Conservation (phyloP, 2,888 invertebrate species). For the Drosophila pegasa region DNA sequence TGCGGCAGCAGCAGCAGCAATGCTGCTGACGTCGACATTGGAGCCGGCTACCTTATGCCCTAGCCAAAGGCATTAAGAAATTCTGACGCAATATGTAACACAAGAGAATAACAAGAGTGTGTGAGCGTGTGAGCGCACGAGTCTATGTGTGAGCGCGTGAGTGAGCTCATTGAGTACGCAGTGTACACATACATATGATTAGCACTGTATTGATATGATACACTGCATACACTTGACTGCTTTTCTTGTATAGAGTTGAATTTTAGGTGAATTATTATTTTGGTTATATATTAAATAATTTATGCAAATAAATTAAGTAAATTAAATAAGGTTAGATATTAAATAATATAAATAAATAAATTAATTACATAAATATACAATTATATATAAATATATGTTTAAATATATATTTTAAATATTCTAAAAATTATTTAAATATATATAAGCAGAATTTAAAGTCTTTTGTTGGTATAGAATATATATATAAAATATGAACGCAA, state of each 20-base stretch:
- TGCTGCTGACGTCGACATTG: slow-evolving; percentile 48
- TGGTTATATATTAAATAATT: no score
- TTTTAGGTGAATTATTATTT: no score
- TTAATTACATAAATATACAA: neutral
- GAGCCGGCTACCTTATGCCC: slow-evolving; percentile 57
- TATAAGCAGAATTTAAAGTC: no score
- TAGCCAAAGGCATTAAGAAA: slow-evolving; percentile 5
- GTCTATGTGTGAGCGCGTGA: neutral
- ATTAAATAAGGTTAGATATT: no score
- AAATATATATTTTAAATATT: neutral
- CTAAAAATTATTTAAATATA: no score
- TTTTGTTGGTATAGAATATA: no score
- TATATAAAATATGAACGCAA: neutral
- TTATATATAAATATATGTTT: neutral
- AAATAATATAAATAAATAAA: no score
- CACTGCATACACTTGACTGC: neutral
- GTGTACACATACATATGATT: neutral
- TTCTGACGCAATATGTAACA: neutral
- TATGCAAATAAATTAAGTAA: no score
- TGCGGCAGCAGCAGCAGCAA: slow-evolving; percentile 53
- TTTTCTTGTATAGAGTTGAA: neutral
- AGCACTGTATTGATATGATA: neutral
- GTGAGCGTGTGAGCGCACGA: neutral
- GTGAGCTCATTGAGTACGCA: neutral
- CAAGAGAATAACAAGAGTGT: neutral